Conservation (phyloP, 2,888 invertebrate species). For the Athetis lepigone region DNA sequence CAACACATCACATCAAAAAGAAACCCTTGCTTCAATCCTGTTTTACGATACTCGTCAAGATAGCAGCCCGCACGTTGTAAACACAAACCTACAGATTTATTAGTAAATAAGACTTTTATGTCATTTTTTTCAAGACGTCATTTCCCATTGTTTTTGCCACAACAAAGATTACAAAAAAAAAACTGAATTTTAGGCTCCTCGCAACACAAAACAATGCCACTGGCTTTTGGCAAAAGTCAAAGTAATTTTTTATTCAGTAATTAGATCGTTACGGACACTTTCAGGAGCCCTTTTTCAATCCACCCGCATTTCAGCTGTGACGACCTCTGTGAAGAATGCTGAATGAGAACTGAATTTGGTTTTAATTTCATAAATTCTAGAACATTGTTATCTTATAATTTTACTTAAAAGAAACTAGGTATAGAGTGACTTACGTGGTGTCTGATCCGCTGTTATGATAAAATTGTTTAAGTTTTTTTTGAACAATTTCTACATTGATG, state of each 20-base stretch:
- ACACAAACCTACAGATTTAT: constrained; percentile 21
- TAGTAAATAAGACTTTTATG: constrained; percentile 23
- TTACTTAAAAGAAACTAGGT: not conserved
- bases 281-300: constrained; percentile 42
- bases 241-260: constrained; percentile 52
- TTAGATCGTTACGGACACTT: constrained; percentile 53
- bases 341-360: constrained; percentile 10
- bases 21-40: constrained; percentile 27
- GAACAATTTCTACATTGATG: not conserved
- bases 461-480: not conserved
- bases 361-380: not conserved
- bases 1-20: constrained; percentile 36
- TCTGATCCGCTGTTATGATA: not conserved
- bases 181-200: constrained; percentile 16
- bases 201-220: constrained; percentile 35
- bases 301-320: constrained; percentile 41
- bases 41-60: constrained; percentile 36
- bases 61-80: constrained; percentile 31
- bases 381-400: not conserved
- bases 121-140: constrained; percentile 4
- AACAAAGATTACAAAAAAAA: constrained; percentile 35
- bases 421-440: not conserved
- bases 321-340: constrained; percentile 15
- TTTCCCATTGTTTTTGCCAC: constrained; percentile 20
- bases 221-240: constrained; percentile 40